Conservation (phyloP, 2,113 vertebrate species). For the Neogobius melanostomus region DNA sequence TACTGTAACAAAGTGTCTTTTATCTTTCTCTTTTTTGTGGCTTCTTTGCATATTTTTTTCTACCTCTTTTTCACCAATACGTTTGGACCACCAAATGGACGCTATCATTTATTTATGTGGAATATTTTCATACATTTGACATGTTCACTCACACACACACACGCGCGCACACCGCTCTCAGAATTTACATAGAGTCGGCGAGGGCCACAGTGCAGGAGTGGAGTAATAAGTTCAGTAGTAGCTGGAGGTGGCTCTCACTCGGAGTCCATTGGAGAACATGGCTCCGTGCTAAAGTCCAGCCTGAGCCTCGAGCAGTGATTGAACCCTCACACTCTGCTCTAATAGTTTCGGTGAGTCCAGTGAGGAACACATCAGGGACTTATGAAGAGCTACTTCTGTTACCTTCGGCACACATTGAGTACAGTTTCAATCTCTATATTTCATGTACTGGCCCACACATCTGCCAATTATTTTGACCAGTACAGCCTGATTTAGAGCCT, state of each 20-base stretch:
- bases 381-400: background rate
- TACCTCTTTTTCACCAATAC: background rate
- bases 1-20: too few species aligned
- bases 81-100: background rate
- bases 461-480: background rate
- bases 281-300: slow-evolving; percentile 6
- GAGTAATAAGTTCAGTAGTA: slow-evolving; percentile 8
- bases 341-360: slow-evolving; percentile 5
- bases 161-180: too few species aligned
- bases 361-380: background rate
- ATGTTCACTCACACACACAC: background rate
- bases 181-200: background rate
- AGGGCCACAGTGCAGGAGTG: background rate
- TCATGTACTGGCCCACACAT: background rate
- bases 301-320: slow-evolving; percentile 10
- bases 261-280: slow-evolving; percentile 12
- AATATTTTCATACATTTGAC: background rate
- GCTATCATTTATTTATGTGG: background rate
- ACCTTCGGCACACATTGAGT: background rate
- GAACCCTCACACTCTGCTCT: slow-evolving; percentile 4
- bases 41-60: too few species aligned
- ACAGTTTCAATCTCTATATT: slow-evolving; percentile 1
- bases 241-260: slow-evolving; percentile 8
- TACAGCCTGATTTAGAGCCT: too few species aligned
- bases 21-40: too few species aligned